Evolutionary conservation across 35 echinoderm and acorn worm genomes (phyloP).

Genomic region (Stichopus chloronotus): DNA sequence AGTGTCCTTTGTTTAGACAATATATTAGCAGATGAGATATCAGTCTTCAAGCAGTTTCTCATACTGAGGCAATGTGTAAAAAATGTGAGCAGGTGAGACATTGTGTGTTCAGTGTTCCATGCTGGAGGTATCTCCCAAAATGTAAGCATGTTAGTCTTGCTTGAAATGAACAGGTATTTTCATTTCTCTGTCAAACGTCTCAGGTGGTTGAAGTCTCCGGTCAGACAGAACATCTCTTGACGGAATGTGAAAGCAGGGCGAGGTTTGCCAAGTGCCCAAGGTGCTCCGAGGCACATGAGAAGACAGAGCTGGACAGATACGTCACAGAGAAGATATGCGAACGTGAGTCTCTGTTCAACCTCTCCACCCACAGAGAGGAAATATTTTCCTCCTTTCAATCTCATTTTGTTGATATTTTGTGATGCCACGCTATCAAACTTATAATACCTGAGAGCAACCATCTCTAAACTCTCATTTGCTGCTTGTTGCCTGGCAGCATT

Average conservation of each 20-base stretch:
- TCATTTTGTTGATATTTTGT: no score
- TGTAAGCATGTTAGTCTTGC: no score
- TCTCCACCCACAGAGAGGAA: no score
- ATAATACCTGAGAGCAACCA: not conserved
- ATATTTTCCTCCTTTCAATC: no score
- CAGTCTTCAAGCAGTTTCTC: not conserved
- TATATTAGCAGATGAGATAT: conserved; percentile 87
- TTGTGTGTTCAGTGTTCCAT: not conserved
- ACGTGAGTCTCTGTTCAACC: conserved; percentile 61
- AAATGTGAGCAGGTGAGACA: not conserved
- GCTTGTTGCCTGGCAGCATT: no score
- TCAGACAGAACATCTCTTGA: conserved; percentile 82
- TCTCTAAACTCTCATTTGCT: not conserved
- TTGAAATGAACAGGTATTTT: not conserved
- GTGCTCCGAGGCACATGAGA: conserved; percentile 83
- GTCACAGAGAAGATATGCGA: conserved; percentile 84
- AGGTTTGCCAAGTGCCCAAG: conserved; percentile 90
- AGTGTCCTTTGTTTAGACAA: conserved; percentile 87
- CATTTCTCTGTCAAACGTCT: not conserved
- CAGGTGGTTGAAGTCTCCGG: conserved; percentile 92
- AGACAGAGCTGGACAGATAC: conserved; percentile 77
- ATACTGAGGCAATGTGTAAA: not conserved
- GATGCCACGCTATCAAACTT: no score
- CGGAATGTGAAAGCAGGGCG: conserved; percentile 83
- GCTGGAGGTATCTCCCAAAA: not conserved